These are phyloP conservation scores for Cossypha dichroa DNA, from an alignment of 2,797 vertebrate species.

Conservation along the genomic window DNA sequence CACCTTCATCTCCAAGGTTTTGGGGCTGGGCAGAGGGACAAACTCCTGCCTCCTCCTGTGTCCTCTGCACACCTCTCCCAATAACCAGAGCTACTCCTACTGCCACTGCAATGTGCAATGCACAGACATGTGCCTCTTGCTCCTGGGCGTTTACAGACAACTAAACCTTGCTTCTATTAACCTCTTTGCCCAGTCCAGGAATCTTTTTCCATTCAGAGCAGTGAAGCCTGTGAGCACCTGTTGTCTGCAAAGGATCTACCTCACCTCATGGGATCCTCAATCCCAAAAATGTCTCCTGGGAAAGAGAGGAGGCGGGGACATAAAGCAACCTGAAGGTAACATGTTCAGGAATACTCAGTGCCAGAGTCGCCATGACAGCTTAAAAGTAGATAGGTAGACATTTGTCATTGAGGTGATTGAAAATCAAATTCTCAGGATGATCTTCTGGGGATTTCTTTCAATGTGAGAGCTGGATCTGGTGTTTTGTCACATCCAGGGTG, in stretches of 20 bases:
- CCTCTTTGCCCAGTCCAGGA: background rate
- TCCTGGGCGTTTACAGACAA: background rate
- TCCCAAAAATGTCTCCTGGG: background rate
- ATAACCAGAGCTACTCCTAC: background rate
- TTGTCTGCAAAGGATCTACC: rapidly evolving
- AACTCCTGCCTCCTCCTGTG: background rate
- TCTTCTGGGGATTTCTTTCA: background rate
- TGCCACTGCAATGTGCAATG: rapidly evolving
- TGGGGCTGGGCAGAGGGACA: background rate
- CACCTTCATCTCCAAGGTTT: background rate
- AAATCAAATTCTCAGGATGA: background rate
- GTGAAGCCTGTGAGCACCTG: background rate
- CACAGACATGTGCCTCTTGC: background rate
- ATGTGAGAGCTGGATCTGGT: background rate
- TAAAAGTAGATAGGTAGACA: background rate
- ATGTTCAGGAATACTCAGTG: background rate
- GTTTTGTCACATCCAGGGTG: background rate
- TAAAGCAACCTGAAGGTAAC: background rate
- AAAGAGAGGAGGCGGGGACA: background rate
- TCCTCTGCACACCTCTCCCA: background rate
- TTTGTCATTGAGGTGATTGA: background rate
- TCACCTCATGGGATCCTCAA: background rate
- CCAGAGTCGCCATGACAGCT: background rate
- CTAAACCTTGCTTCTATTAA: background rate
- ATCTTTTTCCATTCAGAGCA: background rate